Evolutionary conservation across 2,113 vertebrate genomes (phyloP).

Genomic region (Dicrurus megarhynchus): DNA sequence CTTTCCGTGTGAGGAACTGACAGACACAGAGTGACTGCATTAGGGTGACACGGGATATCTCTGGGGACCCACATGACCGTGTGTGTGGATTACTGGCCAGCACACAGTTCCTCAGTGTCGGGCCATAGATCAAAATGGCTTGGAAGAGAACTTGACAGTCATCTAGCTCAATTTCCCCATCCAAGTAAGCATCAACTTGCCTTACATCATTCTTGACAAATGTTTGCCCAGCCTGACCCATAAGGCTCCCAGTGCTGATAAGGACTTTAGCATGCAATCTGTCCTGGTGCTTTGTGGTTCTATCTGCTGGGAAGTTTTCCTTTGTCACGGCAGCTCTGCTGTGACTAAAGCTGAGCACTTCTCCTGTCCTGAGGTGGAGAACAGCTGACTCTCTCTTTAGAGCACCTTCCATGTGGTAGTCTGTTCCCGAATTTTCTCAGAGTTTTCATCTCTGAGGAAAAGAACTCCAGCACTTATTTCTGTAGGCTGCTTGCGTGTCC

Average conservation of each 20-base stretch:
- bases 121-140: background rate
- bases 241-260: background rate
- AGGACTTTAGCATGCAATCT: background rate
- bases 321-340: background rate
- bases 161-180: background rate
- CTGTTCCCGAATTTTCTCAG: background rate
- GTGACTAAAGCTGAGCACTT: background rate
- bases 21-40: background rate
- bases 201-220: background rate
- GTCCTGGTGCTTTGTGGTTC: background rate
- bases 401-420: background rate
- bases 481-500: background rate
- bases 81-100: background rate
- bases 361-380: background rate
- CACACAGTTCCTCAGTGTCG: background rate
- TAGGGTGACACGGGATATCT: background rate
- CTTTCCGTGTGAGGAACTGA: background rate
- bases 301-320: background rate
- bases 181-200: background rate
- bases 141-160: background rate
- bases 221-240: background rate
- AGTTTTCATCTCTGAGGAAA: background rate
- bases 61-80: background rate
- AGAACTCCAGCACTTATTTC: background rate
- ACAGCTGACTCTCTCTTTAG: background rate